Percentiles rank a stretch among this genome's conserved stretches.
These are phyloP conservation scores for Seira sanloemensis DNA, from an alignment of 2,888 invertebrate genomes.

Conservation along the genomic window DNA sequence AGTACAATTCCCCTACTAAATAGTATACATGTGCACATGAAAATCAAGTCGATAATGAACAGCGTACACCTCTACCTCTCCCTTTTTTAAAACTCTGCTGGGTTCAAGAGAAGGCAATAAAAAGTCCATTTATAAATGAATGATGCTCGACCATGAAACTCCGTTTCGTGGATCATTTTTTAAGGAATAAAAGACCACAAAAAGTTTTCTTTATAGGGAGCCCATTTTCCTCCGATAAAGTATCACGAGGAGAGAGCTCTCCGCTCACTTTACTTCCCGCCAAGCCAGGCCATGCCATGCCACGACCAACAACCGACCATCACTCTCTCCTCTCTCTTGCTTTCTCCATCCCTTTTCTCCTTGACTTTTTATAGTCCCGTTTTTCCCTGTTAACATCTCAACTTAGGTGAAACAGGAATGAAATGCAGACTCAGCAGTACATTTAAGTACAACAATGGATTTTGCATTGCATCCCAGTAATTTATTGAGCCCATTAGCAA, in stretches of 20 bases:
- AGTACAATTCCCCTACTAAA: no score
- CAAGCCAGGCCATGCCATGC: background rate
- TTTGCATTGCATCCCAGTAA: conserved; percentile 72
- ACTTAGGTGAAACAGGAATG: conserved; percentile 21
- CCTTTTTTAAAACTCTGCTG: no score
- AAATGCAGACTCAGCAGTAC: conserved; percentile 72
- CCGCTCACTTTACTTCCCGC: conserved; percentile 15
- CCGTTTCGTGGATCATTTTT: background rate
- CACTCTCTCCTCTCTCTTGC: background rate
- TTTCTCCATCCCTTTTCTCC: background rate
- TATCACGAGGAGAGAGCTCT: conserved; percentile 17
- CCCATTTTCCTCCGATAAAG: conserved; percentile 59
- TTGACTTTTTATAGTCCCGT: no score
- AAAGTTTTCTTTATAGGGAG: conserved; percentile 44
- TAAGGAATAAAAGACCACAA: conserved; percentile 46
- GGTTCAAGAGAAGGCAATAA: conserved; percentile 7
- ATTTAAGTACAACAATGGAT: conserved; percentile 51
- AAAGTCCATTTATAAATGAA: conserved; percentile 46
- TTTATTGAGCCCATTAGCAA: conserved; percentile 72
- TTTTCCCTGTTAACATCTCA: background rate
- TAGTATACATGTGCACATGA: no score
- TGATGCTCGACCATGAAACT: conserved; percentile 30
- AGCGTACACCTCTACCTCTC: no score
- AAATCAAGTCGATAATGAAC: no score
- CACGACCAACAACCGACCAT: background rate